Evolutionary conservation across 1,140 invertebrate species (phyloP).

Genomic region (Drosophila lacteicornis): DNA sequence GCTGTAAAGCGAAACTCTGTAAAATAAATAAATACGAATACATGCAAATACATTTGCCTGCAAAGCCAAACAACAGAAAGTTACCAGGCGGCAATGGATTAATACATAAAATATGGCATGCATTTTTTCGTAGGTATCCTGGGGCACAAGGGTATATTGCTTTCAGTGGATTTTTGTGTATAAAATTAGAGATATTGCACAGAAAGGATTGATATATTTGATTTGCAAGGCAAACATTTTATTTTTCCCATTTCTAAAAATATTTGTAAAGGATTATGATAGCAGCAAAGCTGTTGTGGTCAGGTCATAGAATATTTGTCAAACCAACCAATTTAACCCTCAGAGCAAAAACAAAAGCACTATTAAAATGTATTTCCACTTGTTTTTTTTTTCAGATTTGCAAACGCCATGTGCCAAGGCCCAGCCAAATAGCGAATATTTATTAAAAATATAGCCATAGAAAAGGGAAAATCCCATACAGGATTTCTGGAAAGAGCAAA

Average conservation of each 20-base stretch:
- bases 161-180: not conserved
- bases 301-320: not conserved
- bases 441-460: constrained; percentile 13
- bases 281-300: not conserved
- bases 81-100: constrained; percentile 7
- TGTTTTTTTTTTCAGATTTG: constrained; percentile 34
- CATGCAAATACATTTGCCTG: constrained; percentile 41
- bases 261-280: not conserved
- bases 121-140: constrained; percentile 1
- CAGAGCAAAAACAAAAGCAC: not conserved
- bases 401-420: constrained; percentile 43
- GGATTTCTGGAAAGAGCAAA: not conserved
- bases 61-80: constrained; percentile 39
- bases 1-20: constrained; percentile 25
- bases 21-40: constrained; percentile 46
- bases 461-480: constrained; percentile 4
- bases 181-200: no score
- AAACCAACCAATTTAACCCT: not conserved
- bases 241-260: not conserved
- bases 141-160: not conserved
- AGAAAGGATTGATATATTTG: not conserved
- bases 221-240: not conserved
- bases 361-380: constrained; percentile 32
- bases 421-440: constrained; percentile 22
- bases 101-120: constrained; percentile 25